These are phyloP conservation scores for Limosa lapponica DNA, from an alignment of 2,797 vertebrate genomes.

Conservation along the genomic window DNA sequence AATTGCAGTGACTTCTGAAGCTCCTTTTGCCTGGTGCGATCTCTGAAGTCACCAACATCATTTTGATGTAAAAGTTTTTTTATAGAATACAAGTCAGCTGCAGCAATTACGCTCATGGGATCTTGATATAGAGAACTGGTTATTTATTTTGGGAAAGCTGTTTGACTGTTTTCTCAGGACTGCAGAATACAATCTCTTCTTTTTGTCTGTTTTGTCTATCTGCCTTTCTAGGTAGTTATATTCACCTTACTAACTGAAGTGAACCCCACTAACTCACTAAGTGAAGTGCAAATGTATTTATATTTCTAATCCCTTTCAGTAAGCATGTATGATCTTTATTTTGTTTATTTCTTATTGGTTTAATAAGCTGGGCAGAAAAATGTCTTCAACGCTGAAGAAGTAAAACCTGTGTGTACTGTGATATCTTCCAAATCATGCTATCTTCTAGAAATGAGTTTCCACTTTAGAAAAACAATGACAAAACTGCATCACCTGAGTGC, in stretches of 20 bases:
- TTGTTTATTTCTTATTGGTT: background rate
- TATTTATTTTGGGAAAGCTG: constrained; percentile 15
- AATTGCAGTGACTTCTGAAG: background rate
- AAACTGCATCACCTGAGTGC: background rate
- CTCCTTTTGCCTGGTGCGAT: background rate
- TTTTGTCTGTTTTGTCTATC: background rate
- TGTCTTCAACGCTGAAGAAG: background rate
- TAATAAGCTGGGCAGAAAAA: background rate
- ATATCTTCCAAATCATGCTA: background rate
- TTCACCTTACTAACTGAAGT: background rate
- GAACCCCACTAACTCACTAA: background rate
- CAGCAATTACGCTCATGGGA: background rate
- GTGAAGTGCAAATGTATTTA: background rate
- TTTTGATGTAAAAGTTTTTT: background rate
- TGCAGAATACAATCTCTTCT: background rate
- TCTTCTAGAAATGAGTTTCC: background rate
- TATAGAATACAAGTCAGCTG: constrained; percentile 6
- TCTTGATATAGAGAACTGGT: background rate
- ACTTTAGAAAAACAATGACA: background rate
- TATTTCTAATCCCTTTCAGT: background rate
- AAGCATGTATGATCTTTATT: background rate
- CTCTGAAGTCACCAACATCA: background rate
- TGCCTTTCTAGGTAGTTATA: background rate
- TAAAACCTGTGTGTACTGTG: background rate
- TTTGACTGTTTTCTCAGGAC: background rate